Evolutionary conservation across 2,797 vertebrate species (phyloP), one percentile per base, ranked within the genome.

Genomic region (Spheniscus humboldti): DNA sequence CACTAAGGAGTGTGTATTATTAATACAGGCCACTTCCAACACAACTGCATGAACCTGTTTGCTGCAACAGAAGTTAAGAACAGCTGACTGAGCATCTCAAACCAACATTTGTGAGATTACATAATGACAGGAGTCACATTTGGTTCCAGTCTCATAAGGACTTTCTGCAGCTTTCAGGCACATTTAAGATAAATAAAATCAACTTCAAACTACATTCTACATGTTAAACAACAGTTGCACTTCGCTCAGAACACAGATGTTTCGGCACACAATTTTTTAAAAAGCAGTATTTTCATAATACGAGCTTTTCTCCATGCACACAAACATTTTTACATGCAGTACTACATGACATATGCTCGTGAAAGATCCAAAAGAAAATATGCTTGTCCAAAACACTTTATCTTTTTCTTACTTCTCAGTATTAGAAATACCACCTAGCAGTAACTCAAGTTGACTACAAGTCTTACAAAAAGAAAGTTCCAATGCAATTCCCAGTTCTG

Each of bases 241-340:
- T 95, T 96, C 5, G 35, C 92, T 94, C 87, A 86, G 89, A 92
- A 96, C 90, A 96, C 35, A 96, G 67, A 89, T 9, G 82, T 88
- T 96, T 97, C 6, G 13, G 86, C 88, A 96, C 79, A 96, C 68
- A 92, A 9, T 62, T 75, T 76, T 92, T 85, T 7, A 16, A 92
- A 94, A 88, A 75, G 85, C 89, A 96, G 55, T 74, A 74, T 62
- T 86, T 89, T 60, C 93, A 95, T 3, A 67, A 72, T 48, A 90
- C 5, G 78, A 91, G 92, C 93, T 95, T 94, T 95, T 96, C 89
- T 94, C 91, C 94, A 97, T 96, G 96, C 96, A 97, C 94, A 97
- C 92, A 96, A 90, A 97, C 90, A 94, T 84, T 94, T 87, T 96
- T 92, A 97, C 91, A 96, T 97, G 95, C 94, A 96, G 75, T 88